Evolutionary conservation across 2,888 invertebrate species (phyloP).

Genomic region (Thera obeliscata): DNA sequence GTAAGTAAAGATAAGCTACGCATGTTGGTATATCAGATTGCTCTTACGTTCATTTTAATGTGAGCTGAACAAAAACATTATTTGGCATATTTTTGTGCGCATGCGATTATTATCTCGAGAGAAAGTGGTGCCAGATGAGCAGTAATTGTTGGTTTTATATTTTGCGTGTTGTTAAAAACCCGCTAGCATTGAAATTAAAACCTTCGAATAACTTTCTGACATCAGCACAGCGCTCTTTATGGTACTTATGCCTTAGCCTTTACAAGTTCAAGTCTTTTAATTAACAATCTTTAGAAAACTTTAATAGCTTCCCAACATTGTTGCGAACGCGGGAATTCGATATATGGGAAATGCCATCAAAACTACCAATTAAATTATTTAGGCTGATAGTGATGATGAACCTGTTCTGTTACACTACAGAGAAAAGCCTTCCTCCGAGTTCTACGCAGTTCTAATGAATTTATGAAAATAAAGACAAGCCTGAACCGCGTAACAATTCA

Average conservation of each 20-base stretch:
- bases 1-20: too few species aligned
- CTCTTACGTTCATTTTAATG: conserved; percentile 22
- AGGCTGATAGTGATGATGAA: too few species aligned
- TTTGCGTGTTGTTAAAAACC: conserved; percentile 22
- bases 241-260: not conserved
- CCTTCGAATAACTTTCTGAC: conserved; percentile 10
- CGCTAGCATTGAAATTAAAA: conserved; percentile 8
- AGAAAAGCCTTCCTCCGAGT: too few species aligned
- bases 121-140: conserved; percentile 42
- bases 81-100: conserved; percentile 37
- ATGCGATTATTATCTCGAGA: conserved; percentile 42
- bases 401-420: too few species aligned
- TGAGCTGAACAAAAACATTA: conserved; percentile 30
- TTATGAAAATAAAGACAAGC: conserved; percentile 26
- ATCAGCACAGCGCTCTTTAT: conserved; percentile 6
- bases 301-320: too few species aligned
- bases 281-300: too few species aligned
- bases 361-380: too few species aligned
- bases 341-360: too few species aligned
- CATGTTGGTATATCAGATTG: conserved; percentile 17
- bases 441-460: conserved; percentile 10
- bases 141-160: conserved; percentile 35
- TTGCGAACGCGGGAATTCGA: too few species aligned
- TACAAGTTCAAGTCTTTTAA: not conserved
- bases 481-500: conserved; percentile 18